Evolutionary conservation across 2,888 invertebrate species (phyloP), one percentile per base, ranked within the genome.

Genomic region (Leucoma salicis): DNA sequence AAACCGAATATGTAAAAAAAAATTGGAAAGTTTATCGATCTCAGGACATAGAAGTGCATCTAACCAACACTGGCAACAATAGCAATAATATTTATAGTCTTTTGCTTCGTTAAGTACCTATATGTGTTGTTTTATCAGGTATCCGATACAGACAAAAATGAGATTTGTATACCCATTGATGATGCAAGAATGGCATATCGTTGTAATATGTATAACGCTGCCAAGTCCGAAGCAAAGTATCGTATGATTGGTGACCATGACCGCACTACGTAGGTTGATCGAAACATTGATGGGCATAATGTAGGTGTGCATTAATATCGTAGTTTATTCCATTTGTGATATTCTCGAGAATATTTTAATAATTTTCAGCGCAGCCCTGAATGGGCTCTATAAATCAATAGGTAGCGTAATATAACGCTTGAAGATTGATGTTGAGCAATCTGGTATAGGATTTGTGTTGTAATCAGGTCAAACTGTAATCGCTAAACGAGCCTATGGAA

Each of bases 401-500:
- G 8, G 21, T 21, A 21, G 21, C n/a, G n/a, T n/a, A n/a, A n/a
- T n/a, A 21, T 21, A 8, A 8, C 21, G 8, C 21, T 21, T 5
- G 1, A 4, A 4, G 21, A 21, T 21, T 21, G 6, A 21, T 41
- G 31, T 42, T 57, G 32, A 57, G 49, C 51, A 49, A 65, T 70
- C 63, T 58, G 53, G 53, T 41, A 53, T 63, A 56, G 60, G 63
- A 57, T 63, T 60, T 56, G 55, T 80, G 72, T 64, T 67, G 79
- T 80, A 86, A 87, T 81, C 71, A 59, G 85, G 85, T 83, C 84
- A 82, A 74, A 59, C 67, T 59, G 75, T 73, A 71, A 74, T 73
- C 74, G 70, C 67, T 63, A 53, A 63, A 63, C 72, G 70, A 78
- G 74, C 77, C 76, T 82, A 59, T 71, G 77, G 82, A 76, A 85